Conservation (phyloP, 2,113 vertebrate species). For the Silurus meridionalis region DNA sequence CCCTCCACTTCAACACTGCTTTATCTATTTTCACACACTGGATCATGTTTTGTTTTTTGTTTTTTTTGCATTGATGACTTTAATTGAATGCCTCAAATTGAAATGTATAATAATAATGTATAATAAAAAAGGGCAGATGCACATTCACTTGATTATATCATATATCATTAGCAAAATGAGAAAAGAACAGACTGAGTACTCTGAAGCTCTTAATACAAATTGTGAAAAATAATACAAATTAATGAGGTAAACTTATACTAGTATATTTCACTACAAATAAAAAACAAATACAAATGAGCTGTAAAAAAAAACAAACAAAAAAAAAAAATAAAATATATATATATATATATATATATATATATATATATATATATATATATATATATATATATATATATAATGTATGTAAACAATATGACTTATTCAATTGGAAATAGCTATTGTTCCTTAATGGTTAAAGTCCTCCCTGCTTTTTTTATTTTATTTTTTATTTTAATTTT, state of each 20-base stretch:
- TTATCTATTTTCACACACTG: not conserved
- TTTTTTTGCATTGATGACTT: not conserved
- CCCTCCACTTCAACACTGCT: not conserved
- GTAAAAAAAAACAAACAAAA: too few species aligned
- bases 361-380: too few species aligned
- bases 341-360: too few species aligned
- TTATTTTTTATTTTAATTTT: too few species aligned
- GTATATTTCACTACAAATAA: not conserved
- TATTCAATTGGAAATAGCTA: not conserved
- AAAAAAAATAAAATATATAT: too few species aligned
- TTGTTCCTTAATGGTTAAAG: not conserved
- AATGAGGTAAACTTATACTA: not conserved
- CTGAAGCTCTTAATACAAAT: not conserved
- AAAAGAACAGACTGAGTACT: not conserved
- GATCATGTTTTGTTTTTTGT: too few species aligned
- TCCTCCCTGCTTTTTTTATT: not conserved
- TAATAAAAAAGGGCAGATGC: not conserved
- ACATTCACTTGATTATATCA: not conserved
- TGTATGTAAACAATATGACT: not conserved
- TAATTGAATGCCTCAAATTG: not conserved
- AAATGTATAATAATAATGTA: not conserved
- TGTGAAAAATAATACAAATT: not conserved
- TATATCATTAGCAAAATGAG: not conserved
- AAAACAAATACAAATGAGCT: too few species aligned
- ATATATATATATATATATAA: too few species aligned